Base-by-base conservation (phyloP, 2,113 vertebrate species). In the Atrichornis clamosus region DNA sequence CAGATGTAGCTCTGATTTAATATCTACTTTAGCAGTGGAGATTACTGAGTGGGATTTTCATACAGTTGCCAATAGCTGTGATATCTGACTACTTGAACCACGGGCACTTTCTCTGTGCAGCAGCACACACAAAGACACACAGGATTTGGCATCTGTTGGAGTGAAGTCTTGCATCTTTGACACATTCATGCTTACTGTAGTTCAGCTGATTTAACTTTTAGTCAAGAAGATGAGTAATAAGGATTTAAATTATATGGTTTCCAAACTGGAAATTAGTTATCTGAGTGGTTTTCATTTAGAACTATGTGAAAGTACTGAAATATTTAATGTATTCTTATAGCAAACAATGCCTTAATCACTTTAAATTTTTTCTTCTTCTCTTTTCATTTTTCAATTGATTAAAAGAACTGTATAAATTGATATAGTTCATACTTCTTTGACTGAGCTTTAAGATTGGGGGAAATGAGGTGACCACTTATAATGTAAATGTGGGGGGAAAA, bases 401-500 rank as follows among this genome's bases (percentile, higher is more conserved):
- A 67, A 50, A 18, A 87, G 42, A 41, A 85, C 9, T 39, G n/a
- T 24, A 35, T 12, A 53, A 84, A 83, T 18, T 15, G 13, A 58
- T 52, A 53, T 4, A 56, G n/a, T 47, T 88, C 32, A 75, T 18
- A 42, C 14, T 64, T n/a, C 35, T 68, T 24, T 28, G 42, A 63
- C 35, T 46, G 20, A 65, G 50, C 28, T 60, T 70, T 49, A 30
- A 74, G 20, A 58, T 0, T 14, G 4, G 4, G 13, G 28, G 4
- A 85, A 72, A 30, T 6, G 15, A 80, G 18, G 5, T 42, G 14
- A 15, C 27, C 32, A 58, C 69, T 78, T 52, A n/a, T 24, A 52
- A 35, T 4, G 11, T 20, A 42, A 72, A 52, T 15, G 3, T 2
- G 7, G 8, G 15, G 18, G 12, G 1, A 0, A 2, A 7, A 37